A percentile compares a stretch with the other conserved stretches of the same genome.
These are phyloP conservation scores for Meles meles DNA, from an alignment of 2,113 vertebrate species.

Conservation along the genomic window DNA sequence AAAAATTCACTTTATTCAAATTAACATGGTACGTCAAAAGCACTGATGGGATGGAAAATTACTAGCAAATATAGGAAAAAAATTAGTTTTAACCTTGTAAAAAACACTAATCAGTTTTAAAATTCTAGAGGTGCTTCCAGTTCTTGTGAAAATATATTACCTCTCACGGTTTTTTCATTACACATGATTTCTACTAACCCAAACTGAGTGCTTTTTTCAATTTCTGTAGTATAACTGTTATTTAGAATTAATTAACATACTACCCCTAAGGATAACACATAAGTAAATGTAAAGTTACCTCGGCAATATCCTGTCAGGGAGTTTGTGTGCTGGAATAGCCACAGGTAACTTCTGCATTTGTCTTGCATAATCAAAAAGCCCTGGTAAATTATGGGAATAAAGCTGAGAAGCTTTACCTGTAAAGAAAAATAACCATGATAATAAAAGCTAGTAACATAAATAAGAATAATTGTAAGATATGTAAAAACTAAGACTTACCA, in stretches of 20 bases:
- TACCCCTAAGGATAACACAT: neutral
- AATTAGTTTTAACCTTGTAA: constrained; percentile 11
- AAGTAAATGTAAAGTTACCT: constrained; percentile 81
- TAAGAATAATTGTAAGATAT: neutral
- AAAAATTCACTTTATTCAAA: constrained; percentile 28
- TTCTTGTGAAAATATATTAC: neutral
- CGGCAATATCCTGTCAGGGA: constrained; percentile 97
- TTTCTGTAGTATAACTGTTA: neutral
- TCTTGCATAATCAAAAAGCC: constrained; percentile 96
- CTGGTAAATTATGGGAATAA: constrained; percentile 96
- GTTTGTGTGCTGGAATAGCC: constrained; percentile 96
- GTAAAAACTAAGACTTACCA: constrained; percentile 84
- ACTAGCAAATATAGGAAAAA: neutral
- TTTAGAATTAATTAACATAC: neutral
- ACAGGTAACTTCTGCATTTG: constrained; percentile 98
- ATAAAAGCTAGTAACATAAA: constrained; percentile 62
- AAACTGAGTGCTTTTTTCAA: neutral
- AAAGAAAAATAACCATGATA: constrained; percentile 65
- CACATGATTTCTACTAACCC: neutral
- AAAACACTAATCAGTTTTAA: neutral
- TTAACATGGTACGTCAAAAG: constrained; percentile 13
- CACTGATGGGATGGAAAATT: constrained; percentile 30
- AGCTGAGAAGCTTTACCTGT: constrained; percentile 98
- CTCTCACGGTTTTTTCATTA: neutral
- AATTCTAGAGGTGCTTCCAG: neutral